Percentiles rank a stretch among this genome's conserved stretches.
phyloP scores from a whole-genome alignment of 2,888 invertebrate genomes.

The Thera obeliscata region DNA sequence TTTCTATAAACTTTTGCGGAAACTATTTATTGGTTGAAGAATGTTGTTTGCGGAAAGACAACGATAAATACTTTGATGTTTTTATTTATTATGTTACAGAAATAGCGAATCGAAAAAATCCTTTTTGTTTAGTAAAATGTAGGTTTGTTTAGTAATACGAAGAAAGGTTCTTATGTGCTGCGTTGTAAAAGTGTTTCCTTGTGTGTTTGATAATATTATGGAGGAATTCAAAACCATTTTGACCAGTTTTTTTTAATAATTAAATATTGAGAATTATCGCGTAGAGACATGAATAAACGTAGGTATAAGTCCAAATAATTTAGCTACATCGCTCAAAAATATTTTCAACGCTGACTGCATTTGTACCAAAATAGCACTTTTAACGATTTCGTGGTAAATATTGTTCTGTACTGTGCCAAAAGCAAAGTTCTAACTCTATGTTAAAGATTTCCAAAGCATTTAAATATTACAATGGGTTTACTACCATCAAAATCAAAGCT shows the following conservation, averaged over 20 bases:
- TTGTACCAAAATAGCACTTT: background rate
- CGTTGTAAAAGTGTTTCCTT: background rate
- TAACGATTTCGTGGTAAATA: background rate
- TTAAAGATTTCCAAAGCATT: too few species aligned
- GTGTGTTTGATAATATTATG: background rate
- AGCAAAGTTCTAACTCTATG: background rate
- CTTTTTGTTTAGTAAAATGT: background rate
- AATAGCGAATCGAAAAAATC: background rate
- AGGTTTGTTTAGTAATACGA: too few species aligned
- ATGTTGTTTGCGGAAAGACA: constrained; percentile 11
- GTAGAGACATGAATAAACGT: background rate
- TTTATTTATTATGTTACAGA: background rate
- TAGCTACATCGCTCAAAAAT: background rate
- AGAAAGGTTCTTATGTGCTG: too few species aligned
- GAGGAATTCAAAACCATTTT: too few species aligned
- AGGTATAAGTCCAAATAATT: background rate
- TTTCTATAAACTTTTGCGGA: constrained; percentile 28
- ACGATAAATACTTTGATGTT: background rate
- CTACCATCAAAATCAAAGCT: background rate
- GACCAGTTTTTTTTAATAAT: too few species aligned
- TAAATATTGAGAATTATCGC: background rate
- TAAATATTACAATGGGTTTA: too few species aligned
- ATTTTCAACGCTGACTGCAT: background rate
- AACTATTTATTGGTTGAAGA: constrained; percentile 16
- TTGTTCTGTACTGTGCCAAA: background rate